Evolutionary conservation across 2,888 invertebrate species (phyloP).

Genomic region (Lapara coniferarum): DNA sequence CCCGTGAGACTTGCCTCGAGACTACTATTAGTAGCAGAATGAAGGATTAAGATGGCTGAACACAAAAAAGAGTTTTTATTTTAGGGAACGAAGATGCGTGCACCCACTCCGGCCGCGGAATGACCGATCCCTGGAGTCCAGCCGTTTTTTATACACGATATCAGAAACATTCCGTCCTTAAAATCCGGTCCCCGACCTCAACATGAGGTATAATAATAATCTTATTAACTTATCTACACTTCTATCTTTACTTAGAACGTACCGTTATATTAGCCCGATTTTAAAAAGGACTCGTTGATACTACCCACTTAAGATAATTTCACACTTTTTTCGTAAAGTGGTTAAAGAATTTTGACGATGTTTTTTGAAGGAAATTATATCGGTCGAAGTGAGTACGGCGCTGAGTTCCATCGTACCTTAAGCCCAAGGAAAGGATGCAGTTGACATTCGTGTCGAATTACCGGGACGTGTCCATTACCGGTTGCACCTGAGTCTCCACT

Average conservation of each 20-base stretch:
- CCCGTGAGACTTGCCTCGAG: slow-evolving; percentile 47
- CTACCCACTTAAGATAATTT: slow-evolving; percentile 79
- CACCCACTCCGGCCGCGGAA: slow-evolving; percentile 74
- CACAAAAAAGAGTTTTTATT: slow-evolving; percentile 59
- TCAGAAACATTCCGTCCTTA: slow-evolving; percentile 79
- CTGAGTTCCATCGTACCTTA: slow-evolving; percentile 53
- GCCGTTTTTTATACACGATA: slow-evolving; percentile 81
- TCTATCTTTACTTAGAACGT: slow-evolving; percentile 81
- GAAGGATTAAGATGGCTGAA: slow-evolving; percentile 49
- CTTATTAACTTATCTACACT: slow-evolving; percentile 82
- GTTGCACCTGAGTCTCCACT: slow-evolving; percentile 38
- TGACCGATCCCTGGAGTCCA: slow-evolving; percentile 76
- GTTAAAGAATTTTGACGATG: slow-evolving; percentile 70
- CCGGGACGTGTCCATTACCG: slow-evolving; percentile 65
- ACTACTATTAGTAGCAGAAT: slow-evolving; percentile 51
- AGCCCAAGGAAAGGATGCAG: slow-evolving; percentile 61
- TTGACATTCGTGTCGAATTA: slow-evolving; percentile 70
- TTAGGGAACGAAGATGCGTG: slow-evolving; percentile 70
- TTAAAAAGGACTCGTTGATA: slow-evolving; percentile 70
- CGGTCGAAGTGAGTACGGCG: slow-evolving; percentile 45
- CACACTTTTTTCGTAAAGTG: slow-evolving; percentile 70
- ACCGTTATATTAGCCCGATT: slow-evolving; percentile 77
- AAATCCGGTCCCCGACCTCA: slow-evolving; percentile 78
- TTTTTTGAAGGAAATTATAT: slow-evolving; percentile 48
- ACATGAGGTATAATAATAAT: slow-evolving; percentile 79